Conservation (phyloP, 1,140 invertebrate genomes). For the Cecropterus lyciades region DNA sequence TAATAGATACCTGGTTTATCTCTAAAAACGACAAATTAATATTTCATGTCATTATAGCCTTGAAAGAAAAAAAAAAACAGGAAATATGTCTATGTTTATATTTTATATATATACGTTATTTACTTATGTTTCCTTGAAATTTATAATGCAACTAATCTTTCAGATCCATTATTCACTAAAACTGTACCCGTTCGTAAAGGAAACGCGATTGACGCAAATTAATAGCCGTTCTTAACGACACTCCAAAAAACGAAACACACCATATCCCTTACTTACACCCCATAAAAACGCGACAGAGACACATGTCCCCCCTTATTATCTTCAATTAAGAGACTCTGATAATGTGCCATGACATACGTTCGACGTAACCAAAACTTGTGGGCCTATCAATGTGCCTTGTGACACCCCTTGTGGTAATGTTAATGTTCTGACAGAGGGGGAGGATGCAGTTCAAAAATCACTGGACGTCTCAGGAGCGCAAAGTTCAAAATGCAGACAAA, state of each 20-base stretch:
- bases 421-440: conserved; percentile 18
- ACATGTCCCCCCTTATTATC: conserved; percentile 80
- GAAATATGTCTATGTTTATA: too few species aligned
- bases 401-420: conserved; percentile 17
- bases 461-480: conserved; percentile 43
- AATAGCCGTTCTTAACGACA: conserved; percentile 70
- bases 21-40: too few species aligned
- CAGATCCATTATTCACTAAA: conserved; percentile 21
- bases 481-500: conserved; percentile 33
- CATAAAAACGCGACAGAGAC: conserved; percentile 80
- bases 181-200: conserved; percentile 35
- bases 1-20: too few species aligned
- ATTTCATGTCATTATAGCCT: too few species aligned
- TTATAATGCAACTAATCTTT: neutral
- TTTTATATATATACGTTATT: too few species aligned
- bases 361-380: conserved; percentile 45
- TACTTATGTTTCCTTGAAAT: neutral
- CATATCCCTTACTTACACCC: conserved; percentile 65
- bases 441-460: conserved; percentile 40
- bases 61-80: too few species aligned
- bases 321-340: conserved; percentile 80
- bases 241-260: conserved; percentile 68
- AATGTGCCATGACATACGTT: conserved; percentile 74
- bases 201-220: conserved; percentile 63
- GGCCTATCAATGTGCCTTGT: conserved; percentile 35